These are phyloP conservation scores for Vombatus ursinus DNA, from an alignment of 2,113 vertebrate genomes.

Conservation along the genomic window DNA sequence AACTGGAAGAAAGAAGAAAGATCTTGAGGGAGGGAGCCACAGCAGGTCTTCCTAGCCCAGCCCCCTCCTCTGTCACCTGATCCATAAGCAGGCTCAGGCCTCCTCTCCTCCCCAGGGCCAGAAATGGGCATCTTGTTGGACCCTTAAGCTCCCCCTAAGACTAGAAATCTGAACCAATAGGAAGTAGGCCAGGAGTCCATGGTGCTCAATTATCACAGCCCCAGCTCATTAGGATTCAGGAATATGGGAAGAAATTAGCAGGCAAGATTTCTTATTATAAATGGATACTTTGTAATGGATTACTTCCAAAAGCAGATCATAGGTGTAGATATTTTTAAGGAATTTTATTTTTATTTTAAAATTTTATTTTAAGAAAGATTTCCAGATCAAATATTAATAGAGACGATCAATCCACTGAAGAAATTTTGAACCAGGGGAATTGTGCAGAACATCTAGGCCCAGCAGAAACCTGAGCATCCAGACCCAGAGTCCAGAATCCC, in stretches of 20 bases:
- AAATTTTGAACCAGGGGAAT: background rate
- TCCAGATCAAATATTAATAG: background rate
- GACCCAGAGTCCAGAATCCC: background rate
- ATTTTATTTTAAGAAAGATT: background rate
- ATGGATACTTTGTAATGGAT: background rate
- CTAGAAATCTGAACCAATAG: accelerated
- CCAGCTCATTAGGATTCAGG: background rate
- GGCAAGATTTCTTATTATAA: background rate
- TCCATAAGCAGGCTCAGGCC: background rate
- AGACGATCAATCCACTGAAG: background rate
- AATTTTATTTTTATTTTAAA: no score
- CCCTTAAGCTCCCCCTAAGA: background rate
- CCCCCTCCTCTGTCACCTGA: accelerated
- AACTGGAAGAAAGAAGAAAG: background rate
- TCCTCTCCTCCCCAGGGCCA: background rate
- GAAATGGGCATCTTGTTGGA: background rate
- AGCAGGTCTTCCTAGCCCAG: accelerated
- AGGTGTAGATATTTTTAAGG: background rate
- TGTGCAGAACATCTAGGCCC: background rate
- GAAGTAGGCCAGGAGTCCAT: no score
- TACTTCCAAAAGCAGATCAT: background rate
- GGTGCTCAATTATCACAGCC: background rate
- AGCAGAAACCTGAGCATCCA: background rate
- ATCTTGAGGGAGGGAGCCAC: accelerated
- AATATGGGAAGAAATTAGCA: accelerated